A percentile compares a stretch with the other conserved stretches of the same genome.
These are phyloP conservation scores for Myotis pilosus DNA, from an alignment of 2,797 vertebrate species.

Conservation along the genomic window DNA sequence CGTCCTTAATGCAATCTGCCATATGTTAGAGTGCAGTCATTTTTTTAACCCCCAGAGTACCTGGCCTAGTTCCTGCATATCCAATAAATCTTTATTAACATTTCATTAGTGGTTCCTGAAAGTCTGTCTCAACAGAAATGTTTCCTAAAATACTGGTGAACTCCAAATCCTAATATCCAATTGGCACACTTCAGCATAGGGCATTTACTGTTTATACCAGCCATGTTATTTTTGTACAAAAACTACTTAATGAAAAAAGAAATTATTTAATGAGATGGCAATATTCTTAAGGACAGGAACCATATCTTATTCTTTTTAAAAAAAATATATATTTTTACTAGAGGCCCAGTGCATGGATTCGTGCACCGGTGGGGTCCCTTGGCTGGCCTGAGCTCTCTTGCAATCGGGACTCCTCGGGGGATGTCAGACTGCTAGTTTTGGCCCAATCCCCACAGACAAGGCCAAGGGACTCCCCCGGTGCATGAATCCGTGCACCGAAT, in stretches of 20 bases:
- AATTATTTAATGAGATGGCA: neutral
- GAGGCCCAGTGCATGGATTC: too few relatives aligned
- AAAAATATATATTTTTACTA: too few relatives aligned
- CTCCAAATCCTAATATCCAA: neutral
- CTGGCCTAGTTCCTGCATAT: neutral
- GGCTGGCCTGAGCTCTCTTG: too few relatives aligned
- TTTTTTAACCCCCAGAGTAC: neutral
- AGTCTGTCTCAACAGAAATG: slow-evolving; percentile 1
- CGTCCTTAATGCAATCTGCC: neutral
- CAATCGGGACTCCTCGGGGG: too few relatives aligned
- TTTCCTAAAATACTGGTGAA: slow-evolving; percentile 1
- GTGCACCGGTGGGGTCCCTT: too few relatives aligned
- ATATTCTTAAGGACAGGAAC: neutral
- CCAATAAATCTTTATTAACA: slow-evolving; percentile 1
- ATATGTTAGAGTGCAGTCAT: neutral
- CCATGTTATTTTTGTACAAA: neutral
- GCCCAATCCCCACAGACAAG: too few relatives aligned
- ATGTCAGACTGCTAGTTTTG: too few relatives aligned
- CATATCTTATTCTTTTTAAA: too few relatives aligned
- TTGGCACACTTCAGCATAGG: neutral
- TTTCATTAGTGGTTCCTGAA: neutral
- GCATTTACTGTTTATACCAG: neutral
- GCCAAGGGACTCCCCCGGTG: too few relatives aligned
- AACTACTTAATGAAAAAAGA: neutral
- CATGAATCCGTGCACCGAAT: too few relatives aligned